These are phyloP conservation scores for Drosophila simulans DNA, from an alignment of 1,140 invertebrate genomes.

Conservation along the genomic window DNA sequence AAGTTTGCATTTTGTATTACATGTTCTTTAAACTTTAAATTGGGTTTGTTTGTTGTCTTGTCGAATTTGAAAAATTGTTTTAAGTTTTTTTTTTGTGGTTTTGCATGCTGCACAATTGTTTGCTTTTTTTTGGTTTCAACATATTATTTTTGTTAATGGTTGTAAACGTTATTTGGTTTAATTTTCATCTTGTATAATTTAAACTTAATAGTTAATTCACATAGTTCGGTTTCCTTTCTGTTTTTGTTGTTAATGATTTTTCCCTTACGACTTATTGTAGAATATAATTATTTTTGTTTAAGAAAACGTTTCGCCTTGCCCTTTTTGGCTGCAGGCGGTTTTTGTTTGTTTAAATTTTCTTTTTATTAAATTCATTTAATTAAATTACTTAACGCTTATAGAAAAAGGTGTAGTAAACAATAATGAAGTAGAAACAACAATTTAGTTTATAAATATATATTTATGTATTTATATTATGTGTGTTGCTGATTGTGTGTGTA, in stretches of 20 bases:
- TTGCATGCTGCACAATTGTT: conserved; percentile 39
- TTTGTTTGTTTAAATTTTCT: conserved; percentile 45
- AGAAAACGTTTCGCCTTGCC: conserved; percentile 63
- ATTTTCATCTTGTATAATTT: conserved; percentile 51
- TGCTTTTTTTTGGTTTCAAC: conserved; percentile 33
- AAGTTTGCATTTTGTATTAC: conserved; percentile 81
- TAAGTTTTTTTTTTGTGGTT: conserved; percentile 10
- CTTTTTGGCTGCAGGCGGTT: conserved; percentile 15
- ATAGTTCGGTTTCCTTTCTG: conserved; percentile 53
- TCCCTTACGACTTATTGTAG: conserved; percentile 53
- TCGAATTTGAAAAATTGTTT: conserved; percentile 44
- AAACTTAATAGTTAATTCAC: conserved; percentile 78
- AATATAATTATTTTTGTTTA: conserved; percentile 72
- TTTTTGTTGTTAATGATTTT: conserved; percentile 40
- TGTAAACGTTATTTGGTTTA: conserved; percentile 44
- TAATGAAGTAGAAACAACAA: conserved; percentile 75
- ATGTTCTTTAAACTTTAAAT: conserved; percentile 60
- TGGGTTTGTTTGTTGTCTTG: conserved; percentile 41
- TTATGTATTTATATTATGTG: conserved; percentile 64
- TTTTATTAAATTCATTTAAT: conserved; percentile 74
- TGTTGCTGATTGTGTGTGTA: conserved; percentile 41
- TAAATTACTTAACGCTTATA: conserved; percentile 72
- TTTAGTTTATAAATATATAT: conserved; percentile 66
- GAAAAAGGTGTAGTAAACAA: conserved; percentile 69
- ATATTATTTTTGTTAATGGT: conserved; percentile 42